Evolutionary conservation across 2,888 invertebrate species (phyloP).

Genomic region (Meghimatium bilineatum): DNA sequence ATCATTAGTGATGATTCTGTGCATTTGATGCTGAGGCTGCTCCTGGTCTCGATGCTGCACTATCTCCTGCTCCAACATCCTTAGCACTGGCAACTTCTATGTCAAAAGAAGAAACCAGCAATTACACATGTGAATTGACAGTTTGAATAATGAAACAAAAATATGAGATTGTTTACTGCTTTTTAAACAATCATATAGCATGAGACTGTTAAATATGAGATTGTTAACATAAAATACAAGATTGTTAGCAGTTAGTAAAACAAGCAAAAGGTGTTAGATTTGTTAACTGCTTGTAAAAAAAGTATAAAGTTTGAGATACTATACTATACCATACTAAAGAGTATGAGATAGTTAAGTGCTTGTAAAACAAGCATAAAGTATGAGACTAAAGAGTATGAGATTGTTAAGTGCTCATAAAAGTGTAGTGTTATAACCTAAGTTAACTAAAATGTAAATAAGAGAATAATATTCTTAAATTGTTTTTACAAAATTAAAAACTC

Average conservation of each 20-base stretch:
- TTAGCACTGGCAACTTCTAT: constrained; percentile 48
- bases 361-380: not conserved
- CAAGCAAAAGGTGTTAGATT: too few relatives aligned
- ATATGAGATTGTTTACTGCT: not conserved
- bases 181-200: not conserved
- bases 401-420: too few relatives aligned
- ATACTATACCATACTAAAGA: not conserved
- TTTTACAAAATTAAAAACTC: too few relatives aligned
- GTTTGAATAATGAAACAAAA: not conserved
- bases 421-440: too few relatives aligned
- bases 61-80: constrained; percentile 38
- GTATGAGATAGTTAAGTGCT: not conserved
- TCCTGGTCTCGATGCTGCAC: constrained; percentile 39
- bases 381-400: too few relatives aligned
- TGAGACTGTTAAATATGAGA: too few relatives aligned
- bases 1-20: constrained; percentile 51
- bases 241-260: too few relatives aligned
- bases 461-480: too few relatives aligned
- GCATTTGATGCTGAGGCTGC: constrained; percentile 37
- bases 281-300: too few relatives aligned
- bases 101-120: not conserved
- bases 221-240: too few relatives aligned
- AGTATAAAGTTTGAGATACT: too few relatives aligned
- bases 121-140: not conserved
- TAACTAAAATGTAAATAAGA: too few relatives aligned